These are phyloP conservation scores for Andrena bicolor DNA, from an alignment of 2,888 invertebrate species.

Conservation along the genomic window DNA sequence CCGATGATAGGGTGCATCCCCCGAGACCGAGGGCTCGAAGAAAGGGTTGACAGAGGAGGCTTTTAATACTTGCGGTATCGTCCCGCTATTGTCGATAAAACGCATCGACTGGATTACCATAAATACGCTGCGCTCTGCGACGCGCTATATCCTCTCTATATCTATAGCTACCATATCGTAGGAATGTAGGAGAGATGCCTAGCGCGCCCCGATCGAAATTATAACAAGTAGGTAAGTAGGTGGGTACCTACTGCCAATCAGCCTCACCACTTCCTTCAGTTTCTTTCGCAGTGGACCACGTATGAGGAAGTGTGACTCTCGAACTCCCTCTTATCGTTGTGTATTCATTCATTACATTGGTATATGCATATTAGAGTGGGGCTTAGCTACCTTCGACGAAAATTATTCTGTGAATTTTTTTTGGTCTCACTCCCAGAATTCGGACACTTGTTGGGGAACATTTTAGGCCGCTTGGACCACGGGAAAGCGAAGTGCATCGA, in stretches of 20 bases:
- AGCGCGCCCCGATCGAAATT: not conserved
- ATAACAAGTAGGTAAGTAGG: not conserved
- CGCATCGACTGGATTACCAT: constrained; percentile 81
- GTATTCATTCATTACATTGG: too few relatives aligned
- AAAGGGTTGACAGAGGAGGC: constrained; percentile 82
- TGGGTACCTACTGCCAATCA: not conserved
- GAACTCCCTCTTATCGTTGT: too few relatives aligned
- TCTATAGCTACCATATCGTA: not conserved
- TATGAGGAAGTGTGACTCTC: too few relatives aligned
- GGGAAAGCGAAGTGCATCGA: too few relatives aligned
- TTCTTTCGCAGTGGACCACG: not conserved
- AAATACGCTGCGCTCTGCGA: constrained; percentile 65
- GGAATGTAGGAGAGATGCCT: constrained; percentile 9
- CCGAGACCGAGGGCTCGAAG: constrained; percentile 76
- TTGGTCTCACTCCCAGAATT: too few relatives aligned
- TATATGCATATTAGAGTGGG: too few relatives aligned
- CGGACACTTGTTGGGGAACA: too few relatives aligned
- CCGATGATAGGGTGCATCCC: constrained; percentile 84
- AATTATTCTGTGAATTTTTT: too few relatives aligned
- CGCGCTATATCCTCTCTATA: not conserved
- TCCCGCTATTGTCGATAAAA: constrained; percentile 80
- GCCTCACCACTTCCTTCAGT: not conserved
- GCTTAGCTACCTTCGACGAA: too few relatives aligned
- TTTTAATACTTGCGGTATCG: constrained; percentile 82
- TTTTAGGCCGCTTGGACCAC: too few relatives aligned